Percentiles rank a stretch among this genome's conserved stretches.
Conservation (phyloP, 2,888 invertebrate genomes). For the Clostera curtula region DNA sequence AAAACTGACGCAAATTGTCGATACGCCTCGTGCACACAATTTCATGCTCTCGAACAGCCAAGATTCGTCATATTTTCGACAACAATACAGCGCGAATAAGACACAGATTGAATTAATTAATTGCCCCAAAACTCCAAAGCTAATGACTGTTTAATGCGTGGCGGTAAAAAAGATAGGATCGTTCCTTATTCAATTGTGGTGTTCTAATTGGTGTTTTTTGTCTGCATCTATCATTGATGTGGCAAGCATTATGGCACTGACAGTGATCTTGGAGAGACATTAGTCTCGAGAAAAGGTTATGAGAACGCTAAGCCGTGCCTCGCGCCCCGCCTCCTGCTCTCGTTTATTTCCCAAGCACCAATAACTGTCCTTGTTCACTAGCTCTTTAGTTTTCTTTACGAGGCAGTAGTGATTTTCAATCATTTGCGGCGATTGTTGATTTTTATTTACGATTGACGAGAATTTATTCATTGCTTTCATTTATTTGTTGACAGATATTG, state of each 20-base stretch:
- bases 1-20: slow-evolving; percentile 73
- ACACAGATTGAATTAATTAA: slow-evolving; percentile 45
- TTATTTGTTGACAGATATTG: no score
- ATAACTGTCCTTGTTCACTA: slow-evolving; percentile 5
- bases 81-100: slow-evolving; percentile 35
- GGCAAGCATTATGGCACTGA: slow-evolving; percentile 34
- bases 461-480: no score
- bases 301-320: slow-evolving; percentile 18
- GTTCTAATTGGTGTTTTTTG: slow-evolving; percentile 51
- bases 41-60: slow-evolving; percentile 67
- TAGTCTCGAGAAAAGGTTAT: slow-evolving; percentile 39
- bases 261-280: slow-evolving; percentile 38
- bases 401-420: background rate
- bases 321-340: slow-evolving; percentile 9
- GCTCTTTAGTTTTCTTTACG: background rate
- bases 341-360: slow-evolving; percentile 12
- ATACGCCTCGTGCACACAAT: slow-evolving; percentile 74
- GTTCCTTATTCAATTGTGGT: slow-evolving; percentile 47
- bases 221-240: slow-evolving; percentile 36
- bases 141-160: slow-evolving; percentile 52
- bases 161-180: slow-evolving; percentile 31
- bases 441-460: no score
- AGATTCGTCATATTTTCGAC: slow-evolving; percentile 67
- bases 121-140: slow-evolving; percentile 35
- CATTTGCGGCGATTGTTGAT: background rate